phyloP scores from a whole-genome alignment of 2,888 invertebrate species.

The Cordilura impudica region DNA sequence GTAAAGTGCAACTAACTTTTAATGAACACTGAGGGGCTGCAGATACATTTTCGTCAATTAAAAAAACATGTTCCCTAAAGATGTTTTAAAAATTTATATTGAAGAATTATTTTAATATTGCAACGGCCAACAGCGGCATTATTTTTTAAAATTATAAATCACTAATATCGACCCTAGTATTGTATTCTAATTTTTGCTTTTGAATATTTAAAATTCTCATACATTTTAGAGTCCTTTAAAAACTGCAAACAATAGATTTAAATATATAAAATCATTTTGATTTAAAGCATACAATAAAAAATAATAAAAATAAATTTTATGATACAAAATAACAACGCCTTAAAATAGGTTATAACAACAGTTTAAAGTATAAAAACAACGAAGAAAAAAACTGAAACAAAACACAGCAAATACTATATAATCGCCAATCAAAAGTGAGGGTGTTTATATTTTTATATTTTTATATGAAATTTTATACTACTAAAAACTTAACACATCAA shows the following conservation, averaged over 20 bases:
- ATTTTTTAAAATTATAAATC: no score
- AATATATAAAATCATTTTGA: constrained; percentile 34
- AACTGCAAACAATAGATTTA: constrained; percentile 31
- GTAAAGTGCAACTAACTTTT: no score
- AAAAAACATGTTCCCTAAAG: no score
- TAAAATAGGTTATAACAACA: constrained; percentile 34
- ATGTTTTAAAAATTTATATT: no score
- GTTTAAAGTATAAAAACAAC: neutral
- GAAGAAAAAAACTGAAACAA: constrained; percentile 1
- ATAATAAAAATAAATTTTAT: constrained; percentile 4
- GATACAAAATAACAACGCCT: constrained; percentile 15
- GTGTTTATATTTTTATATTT: neutral
- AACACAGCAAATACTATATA: neutral
- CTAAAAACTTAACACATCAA: constrained; percentile 54
- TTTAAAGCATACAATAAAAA: constrained; percentile 39
- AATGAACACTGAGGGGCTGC: no score
- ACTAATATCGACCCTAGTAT: no score
- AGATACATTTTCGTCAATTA: no score
- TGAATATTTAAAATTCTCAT: constrained; percentile 53
- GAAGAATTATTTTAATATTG: no score
- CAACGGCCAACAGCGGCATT: no score
- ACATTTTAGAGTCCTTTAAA: no score
- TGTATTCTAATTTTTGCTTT: neutral
- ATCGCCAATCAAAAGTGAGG: constrained; percentile 20
- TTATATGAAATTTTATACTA: neutral